phyloP scores from a whole-genome alignment of 2,113 vertebrate species.

The Camelus bactrianus region DNA sequence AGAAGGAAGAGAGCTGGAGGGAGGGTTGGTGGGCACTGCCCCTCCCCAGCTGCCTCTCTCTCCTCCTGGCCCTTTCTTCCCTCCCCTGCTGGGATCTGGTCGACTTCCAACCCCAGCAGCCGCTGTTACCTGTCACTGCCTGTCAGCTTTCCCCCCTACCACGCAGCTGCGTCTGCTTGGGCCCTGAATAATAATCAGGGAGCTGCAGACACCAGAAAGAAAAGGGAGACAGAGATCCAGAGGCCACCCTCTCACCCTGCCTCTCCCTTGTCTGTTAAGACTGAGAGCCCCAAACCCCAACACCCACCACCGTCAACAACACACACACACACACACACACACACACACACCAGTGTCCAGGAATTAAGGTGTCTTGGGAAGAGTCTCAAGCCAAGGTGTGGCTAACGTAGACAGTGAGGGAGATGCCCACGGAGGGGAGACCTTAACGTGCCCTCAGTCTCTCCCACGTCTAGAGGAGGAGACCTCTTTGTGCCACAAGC shows the following conservation, averaged over 20 bases:
- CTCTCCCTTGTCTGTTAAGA: not conserved
- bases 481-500: not conserved
- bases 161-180: conserved; percentile 77
- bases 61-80: not conserved
- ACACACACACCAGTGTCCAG: not conserved
- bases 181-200: conserved; percentile 81
- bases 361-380: not conserved
- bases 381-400: not conserved
- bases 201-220: not conserved
- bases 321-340: accelerated
- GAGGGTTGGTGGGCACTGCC: not conserved
- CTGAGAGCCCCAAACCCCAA: not conserved
- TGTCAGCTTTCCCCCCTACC: conserved; percentile 70
- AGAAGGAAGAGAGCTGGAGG: not conserved
- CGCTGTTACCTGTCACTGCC: conserved; percentile 79
- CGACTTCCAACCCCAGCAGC: not conserved
- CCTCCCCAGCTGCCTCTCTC: not conserved
- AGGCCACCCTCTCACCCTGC: not conserved
- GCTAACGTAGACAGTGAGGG: not conserved
- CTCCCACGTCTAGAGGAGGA: not conserved
- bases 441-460: accelerated
- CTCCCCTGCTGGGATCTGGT: not conserved
- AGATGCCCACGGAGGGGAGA: accelerated
- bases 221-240: not conserved
- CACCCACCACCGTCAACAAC: not conserved